Percentiles rank a stretch among this genome's conserved stretches.
Evolutionary conservation across 2,113 vertebrate genomes (phyloP).

Genomic region (Dromaius novaehollandiae): DNA sequence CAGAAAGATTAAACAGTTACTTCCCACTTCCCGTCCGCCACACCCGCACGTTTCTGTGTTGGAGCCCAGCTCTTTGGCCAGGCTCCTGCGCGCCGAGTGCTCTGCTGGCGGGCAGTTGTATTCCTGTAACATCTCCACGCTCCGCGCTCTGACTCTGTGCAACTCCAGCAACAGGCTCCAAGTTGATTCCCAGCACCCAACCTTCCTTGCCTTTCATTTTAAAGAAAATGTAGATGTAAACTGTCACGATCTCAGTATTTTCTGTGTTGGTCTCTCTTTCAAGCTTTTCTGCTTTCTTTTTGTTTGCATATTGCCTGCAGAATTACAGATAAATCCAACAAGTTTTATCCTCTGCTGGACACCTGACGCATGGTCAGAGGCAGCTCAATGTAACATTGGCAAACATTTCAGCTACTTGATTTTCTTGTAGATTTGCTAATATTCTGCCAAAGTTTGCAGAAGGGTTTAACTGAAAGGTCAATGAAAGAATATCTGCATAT

Average conservation of each 20-base stretch:
- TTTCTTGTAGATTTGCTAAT: constrained; percentile 27
- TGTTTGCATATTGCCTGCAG: not conserved
- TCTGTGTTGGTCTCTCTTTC: not conserved
- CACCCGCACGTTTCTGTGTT: accelerated
- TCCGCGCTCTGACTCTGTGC: not conserved
- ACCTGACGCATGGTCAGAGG: accelerated
- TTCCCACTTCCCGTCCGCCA: not conserved
- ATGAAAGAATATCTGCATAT: constrained; percentile 48
- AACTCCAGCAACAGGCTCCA: not conserved
- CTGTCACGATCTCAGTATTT: not conserved
- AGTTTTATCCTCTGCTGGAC: not conserved
- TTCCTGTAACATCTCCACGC: not conserved
- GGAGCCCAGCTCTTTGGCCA: not conserved
- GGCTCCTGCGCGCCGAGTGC: not conserved
- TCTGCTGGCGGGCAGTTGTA: not conserved
- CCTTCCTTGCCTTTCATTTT: not conserved
- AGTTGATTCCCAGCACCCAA: not conserved
- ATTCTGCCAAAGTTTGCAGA: constrained; percentile 32
- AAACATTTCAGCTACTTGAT: constrained; percentile 2
- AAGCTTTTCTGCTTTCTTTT: not conserved
- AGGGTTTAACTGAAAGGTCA: constrained; percentile 54
- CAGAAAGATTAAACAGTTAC: not conserved
- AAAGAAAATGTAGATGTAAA: not conserved
- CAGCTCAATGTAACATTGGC: not conserved
- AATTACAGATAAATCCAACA: not conserved